Evolutionary conservation across 2,797 vertebrate genomes (phyloP), one percentile per base, ranked within the genome.

Genomic region (Coilia nasus): DNA sequence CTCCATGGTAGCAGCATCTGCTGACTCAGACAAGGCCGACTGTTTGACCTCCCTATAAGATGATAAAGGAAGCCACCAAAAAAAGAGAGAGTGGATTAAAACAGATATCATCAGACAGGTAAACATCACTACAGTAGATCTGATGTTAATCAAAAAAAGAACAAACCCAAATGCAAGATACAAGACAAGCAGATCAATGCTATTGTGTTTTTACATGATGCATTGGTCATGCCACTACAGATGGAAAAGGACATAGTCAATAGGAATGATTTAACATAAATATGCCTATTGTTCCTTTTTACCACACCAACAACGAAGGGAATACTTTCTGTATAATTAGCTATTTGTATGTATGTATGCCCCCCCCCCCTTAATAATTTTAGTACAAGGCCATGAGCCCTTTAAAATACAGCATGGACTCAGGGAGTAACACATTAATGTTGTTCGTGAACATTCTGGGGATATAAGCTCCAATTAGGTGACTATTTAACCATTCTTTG

Each of bases 1-100:
- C 90, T 96, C 95, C 0, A 94, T 94, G 84, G 94, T 91, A 0
- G 95, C 92, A 0, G 95, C 93, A 46, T 93, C 92, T 60, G 94
- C 94, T 83, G 95, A 93, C 91, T 95, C 95, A 0, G 95, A 93
- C 84, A 90, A 83, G 83, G 88, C 86, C 83, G 88, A 88, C 85
- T 92, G 91, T 85, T 90, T 91, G 87, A 96, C 94, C 91, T 95
- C 95, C 86, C 95, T 96, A 82, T 62, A 80, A 2, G 46, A 59
- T 4, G 35, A 81, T 50, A 83, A 23, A 80, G 81, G 31, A 28
- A 64, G 57, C 35, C 35, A 41, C 35, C 35, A 41, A 2, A 41
- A 41, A 41, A 41, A 41, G 35, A 41, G 35, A 5, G 35, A 41
- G 35, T 41, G 35, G 35, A 5, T 1, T 10, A 31, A 71, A 11